Base-by-base conservation (phyloP, 2,797 vertebrate genomes). In the Acanthurus lineatus region DNA sequence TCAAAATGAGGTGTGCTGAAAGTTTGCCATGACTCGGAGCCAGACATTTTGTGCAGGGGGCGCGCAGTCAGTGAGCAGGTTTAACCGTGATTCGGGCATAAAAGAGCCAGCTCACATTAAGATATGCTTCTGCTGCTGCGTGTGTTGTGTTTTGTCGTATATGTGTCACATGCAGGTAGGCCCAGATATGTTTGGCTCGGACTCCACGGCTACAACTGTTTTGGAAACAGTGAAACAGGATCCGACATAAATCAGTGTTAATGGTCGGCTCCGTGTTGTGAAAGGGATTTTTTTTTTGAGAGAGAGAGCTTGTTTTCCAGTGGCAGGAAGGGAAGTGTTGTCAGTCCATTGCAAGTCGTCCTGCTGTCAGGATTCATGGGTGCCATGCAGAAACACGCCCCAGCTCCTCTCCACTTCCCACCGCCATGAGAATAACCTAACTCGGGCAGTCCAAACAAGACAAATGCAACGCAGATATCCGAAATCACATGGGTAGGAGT, bases 201-300 rank as follows among this genome's bases (percentile, higher is more conserved):
- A 17, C 66, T 79, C 73, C 77, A 44, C 76, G 54, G 80, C 73
- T 77, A 47, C 80, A 77, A 74, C 61, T 92, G 88, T 90, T 92
- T 88, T 91, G 89, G 84, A 91, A 91, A 90, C 84, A 88, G 81
- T 77, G 89, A 86, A 92, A 93, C 84, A 56, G 81, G 89, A 92
- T 76, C 86, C 82, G 71, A 79, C 83, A 76, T 91, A 91, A 92
- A 92, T 93, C 93, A 90, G 76, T 81, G 90, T 88, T 86, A 88
- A 88, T 87, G 83, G 84, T 49, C 66, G 84, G 73, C 82, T 83
- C 79, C 66, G 72, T 89, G 86, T 86, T 82, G 89, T 80, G 89
- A 86, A 76, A 77, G 62, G 65, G 69, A 57, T 75, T 82, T 25
- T 25, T 25, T 25, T 25, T 25, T 25, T 25, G 25, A 2, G 25